Evolutionary conservation across 2,797 vertebrate species (phyloP).

Genomic region (Carduelis carduelis): DNA sequence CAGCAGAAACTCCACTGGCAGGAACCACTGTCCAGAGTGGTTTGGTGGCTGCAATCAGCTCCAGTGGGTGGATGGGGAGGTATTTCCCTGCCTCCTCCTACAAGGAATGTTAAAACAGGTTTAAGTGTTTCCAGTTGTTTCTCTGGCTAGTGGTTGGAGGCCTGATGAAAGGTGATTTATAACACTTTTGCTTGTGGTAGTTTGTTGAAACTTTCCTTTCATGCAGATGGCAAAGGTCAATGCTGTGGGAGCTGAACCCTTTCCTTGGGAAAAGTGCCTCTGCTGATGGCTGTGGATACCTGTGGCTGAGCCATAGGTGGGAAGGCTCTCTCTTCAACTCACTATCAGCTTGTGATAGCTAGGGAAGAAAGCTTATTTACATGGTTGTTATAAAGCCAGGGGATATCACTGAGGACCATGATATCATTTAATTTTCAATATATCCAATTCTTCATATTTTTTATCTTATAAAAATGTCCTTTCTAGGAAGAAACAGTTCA

Average conservation of each 20-base stretch:
- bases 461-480: not conserved
- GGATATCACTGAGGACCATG: not conserved
- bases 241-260: not conserved
- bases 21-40: not conserved
- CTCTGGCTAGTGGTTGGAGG: not conserved
- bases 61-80: not conserved
- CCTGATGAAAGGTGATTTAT: conserved; percentile 34
- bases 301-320: not conserved
- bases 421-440: not conserved
- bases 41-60: not conserved
- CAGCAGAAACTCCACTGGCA: not conserved
- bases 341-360: not conserved
- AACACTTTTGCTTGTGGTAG: not conserved
- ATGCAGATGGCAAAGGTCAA: not conserved
- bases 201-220: conserved; percentile 2
- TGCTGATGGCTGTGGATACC: not conserved
- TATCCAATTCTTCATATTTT: not conserved
- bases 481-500: not conserved
- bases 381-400: not conserved
- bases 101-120: not conserved
- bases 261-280: not conserved
- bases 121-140: conserved; percentile 40
- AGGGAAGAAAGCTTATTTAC: not conserved
- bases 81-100: not conserved
- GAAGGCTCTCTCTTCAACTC: not conserved